A percentile compares a stretch with the other conserved stretches of the same genome.
Conservation (phyloP, 2,113 vertebrate genomes). For the Petaurus breviceps region DNA sequence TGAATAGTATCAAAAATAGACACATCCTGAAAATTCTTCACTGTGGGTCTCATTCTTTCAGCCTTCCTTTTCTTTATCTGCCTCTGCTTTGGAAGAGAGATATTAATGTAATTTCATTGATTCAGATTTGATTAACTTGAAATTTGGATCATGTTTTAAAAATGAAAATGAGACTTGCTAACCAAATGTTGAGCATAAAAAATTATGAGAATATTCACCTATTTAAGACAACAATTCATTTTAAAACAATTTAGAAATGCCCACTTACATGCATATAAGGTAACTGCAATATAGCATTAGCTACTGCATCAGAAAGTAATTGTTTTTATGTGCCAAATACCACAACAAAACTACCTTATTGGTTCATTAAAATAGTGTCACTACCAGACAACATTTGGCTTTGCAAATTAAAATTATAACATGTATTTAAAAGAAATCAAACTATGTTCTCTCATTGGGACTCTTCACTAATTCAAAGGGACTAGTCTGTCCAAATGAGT, state of each 20-base stretch:
- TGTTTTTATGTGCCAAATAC: neutral
- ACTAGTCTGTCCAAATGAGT: neutral
- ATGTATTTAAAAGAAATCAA: neutral
- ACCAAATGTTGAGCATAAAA: neutral
- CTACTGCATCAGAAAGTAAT: neutral
- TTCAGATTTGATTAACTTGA: neutral
- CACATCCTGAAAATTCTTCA: neutral
- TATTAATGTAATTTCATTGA: neutral
- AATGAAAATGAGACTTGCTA: neutral
- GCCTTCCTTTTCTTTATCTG: neutral
- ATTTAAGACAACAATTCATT: neutral
- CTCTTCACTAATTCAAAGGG: slow-evolving; percentile 21
- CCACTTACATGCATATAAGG: neutral
- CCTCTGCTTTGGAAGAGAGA: neutral
- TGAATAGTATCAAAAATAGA: neutral
- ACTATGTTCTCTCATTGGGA: neutral
- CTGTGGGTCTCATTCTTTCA: neutral
- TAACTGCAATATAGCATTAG: neutral
- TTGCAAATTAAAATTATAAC: neutral
- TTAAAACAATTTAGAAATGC: neutral
- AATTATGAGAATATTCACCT: neutral
- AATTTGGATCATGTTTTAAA: neutral
- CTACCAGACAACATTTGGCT: neutral
- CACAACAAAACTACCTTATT: neutral
- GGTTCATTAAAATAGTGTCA: neutral